Conservation (phyloP, 2,797 vertebrate genomes). For the Hydrophis major region DNA sequence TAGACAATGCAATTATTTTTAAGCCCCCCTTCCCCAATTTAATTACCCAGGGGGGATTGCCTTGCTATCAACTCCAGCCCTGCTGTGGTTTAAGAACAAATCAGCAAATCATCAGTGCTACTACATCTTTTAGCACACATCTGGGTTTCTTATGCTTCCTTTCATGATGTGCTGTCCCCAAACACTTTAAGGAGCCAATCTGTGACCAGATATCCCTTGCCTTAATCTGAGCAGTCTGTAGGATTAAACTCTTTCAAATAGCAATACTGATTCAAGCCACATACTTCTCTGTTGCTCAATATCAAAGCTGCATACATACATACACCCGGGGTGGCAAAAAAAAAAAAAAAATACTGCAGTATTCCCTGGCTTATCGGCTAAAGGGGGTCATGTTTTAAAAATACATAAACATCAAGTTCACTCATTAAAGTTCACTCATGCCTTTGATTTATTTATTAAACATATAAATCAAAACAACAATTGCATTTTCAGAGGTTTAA, state of each 20-base stretch:
- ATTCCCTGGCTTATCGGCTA: slow-evolving; percentile 51
- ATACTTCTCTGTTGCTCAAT: slow-evolving; percentile 52
- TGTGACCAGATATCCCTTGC: slow-evolving; percentile 63
- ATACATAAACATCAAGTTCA: slow-evolving; percentile 35
- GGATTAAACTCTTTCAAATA: slow-evolving; percentile 55
- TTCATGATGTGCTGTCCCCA: slow-evolving; percentile 47
- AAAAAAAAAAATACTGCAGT: slow-evolving; percentile 60
- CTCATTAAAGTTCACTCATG: slow-evolving; percentile 27
- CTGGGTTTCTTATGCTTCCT: slow-evolving; percentile 50
- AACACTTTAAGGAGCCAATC: slow-evolving; percentile 64
- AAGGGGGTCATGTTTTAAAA: slow-evolving; percentile 34
- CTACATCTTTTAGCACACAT: slow-evolving; percentile 67
- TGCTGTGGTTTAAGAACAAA: slow-evolving; percentile 48
- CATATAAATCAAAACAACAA: background rate
- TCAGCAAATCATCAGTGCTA: slow-evolving; percentile 67
- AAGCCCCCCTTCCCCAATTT: slow-evolving; percentile 2
- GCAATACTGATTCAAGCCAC: slow-evolving; percentile 58
- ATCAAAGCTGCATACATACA: slow-evolving; percentile 64
- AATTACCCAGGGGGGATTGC: slow-evolving; percentile 54
- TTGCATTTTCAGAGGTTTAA: slow-evolving; percentile 26
- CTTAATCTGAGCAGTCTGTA: slow-evolving; percentile 56
- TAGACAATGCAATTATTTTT: slow-evolving; percentile 26
- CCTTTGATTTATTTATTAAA: background rate
- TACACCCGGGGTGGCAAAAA: slow-evolving; percentile 53
- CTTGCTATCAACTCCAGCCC: slow-evolving; percentile 49